A percentile compares a stretch with the other conserved stretches of the same genome.
phyloP scores from a whole-genome alignment of 2,888 invertebrate genomes.

The Caenorhabditis sp. region DNA sequence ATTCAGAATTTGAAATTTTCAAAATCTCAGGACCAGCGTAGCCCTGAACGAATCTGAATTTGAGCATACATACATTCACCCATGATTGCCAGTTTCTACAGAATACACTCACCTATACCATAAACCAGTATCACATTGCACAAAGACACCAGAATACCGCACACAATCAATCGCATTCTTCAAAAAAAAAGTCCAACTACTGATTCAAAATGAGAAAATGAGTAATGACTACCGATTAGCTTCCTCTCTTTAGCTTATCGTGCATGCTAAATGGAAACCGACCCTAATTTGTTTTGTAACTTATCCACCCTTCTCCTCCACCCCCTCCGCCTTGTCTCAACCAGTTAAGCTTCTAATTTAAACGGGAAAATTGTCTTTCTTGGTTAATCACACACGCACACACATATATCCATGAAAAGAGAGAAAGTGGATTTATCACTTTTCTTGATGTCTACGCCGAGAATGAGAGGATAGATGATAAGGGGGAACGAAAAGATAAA shows the following conservation, averaged over 20 bases:
- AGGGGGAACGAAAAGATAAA: slow-evolving; percentile 26
- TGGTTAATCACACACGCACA: not conserved
- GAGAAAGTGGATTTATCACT: slow-evolving; percentile 24
- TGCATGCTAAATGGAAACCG: not conserved
- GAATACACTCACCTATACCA: slow-evolving; percentile 16
- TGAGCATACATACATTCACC: not conserved
- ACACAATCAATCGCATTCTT: not conserved
- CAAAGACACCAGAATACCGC: too few relatives aligned
- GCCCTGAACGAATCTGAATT: too few relatives aligned
- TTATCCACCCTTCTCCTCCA: not conserved
- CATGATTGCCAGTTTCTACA: too few relatives aligned
- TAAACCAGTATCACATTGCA: not conserved
- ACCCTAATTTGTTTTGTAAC: slow-evolving; percentile 35
- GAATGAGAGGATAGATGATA: not conserved
- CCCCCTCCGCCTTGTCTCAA: not conserved
- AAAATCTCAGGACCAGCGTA: too few relatives aligned
- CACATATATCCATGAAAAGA: slow-evolving; percentile 4
- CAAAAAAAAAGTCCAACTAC: not conserved
- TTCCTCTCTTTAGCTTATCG: not conserved
- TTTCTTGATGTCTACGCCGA: slow-evolving; percentile 21
- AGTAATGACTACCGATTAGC: not conserved
- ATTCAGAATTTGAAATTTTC: not conserved
- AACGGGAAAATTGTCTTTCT: too few relatives aligned
- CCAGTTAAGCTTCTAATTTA: slow-evolving; percentile 19
- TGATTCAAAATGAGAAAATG: not conserved